Conservation (phyloP, 2,888 invertebrate species). For the Trilocha varians region DNA sequence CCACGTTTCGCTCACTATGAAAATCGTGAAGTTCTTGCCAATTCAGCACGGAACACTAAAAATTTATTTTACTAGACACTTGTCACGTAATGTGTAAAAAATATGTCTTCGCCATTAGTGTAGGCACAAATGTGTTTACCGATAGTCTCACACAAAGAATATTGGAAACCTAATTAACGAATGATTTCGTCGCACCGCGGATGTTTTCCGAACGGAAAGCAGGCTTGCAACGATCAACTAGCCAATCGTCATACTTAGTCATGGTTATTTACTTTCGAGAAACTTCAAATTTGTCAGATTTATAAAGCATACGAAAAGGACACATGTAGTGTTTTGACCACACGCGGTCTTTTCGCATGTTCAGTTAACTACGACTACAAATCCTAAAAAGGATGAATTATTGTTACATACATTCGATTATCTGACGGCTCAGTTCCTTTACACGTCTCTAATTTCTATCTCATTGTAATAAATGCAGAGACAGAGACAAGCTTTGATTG, state of each 20-base stretch:
- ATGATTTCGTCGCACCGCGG: constrained; percentile 39
- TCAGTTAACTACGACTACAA: not conserved
- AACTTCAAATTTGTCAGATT: not conserved
- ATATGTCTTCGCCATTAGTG: not conserved
- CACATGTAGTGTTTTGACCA: not conserved
- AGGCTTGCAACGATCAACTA: constrained; percentile 37
- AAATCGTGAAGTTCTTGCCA: too few relatives aligned
- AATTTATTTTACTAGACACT: too few relatives aligned
- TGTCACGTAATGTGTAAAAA: too few relatives aligned
- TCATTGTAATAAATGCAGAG: constrained; percentile 69
- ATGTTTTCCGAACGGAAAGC: constrained; percentile 56
- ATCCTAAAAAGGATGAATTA: not conserved
- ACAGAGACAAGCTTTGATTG: constrained; percentile 45
- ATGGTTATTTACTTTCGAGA: not conserved
- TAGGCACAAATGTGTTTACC: constrained; percentile 33
- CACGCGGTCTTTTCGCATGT: not conserved
- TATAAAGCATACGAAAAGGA: not conserved
- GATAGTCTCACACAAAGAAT: constrained; percentile 55
- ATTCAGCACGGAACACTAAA: too few relatives aligned
- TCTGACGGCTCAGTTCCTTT: not conserved
- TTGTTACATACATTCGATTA: not conserved
- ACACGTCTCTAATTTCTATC: constrained; percentile 29
- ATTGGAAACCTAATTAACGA: constrained; percentile 46
- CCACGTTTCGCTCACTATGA: too few relatives aligned
- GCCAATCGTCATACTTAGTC: not conserved